phyloP scores from a whole-genome alignment of 1,140 invertebrate species.

The Agrilus planipennis region DNA sequence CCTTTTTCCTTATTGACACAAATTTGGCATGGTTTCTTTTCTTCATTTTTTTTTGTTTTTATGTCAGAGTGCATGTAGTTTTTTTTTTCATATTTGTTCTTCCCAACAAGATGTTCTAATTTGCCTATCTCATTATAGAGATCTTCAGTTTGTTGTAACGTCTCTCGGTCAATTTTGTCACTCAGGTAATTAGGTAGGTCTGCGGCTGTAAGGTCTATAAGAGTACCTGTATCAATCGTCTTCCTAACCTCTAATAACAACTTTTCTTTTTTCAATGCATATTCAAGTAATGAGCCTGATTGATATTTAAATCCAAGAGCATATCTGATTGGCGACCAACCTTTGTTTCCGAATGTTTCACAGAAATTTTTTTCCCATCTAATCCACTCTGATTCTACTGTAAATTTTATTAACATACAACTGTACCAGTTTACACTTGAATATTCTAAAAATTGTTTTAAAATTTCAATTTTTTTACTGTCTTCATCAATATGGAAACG shows the following conservation, averaged over 20 bases:
- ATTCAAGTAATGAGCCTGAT: conserved; percentile 27
- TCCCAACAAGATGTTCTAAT: conserved; percentile 21
- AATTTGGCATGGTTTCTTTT: conserved; percentile 6
- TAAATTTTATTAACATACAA: conserved; percentile 24
- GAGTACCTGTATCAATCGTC: conserved; percentile 19
- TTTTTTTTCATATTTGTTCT: conserved; percentile 16
- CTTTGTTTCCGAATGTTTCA: conserved; percentile 25
- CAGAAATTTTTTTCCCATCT: no score
- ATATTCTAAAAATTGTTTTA: conserved; percentile 23
- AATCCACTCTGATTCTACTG: conserved; percentile 22
- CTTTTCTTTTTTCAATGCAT: conserved; percentile 28
- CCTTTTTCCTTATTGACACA: not conserved
- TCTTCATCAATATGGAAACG: no score
- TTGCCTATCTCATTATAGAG: conserved; percentile 20
- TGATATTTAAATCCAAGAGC: conserved; percentile 24
- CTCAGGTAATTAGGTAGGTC: conserved; percentile 22
- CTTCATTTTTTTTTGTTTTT: conserved; percentile 16
- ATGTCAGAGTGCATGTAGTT: conserved; percentile 19
- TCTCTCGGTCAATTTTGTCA: conserved; percentile 20
- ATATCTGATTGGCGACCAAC: conserved; percentile 25
- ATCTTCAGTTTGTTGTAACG: conserved; percentile 12
- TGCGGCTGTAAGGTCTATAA: conserved; percentile 20
- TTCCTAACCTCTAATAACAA: conserved; percentile 23
- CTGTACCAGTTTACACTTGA: conserved; percentile 26
- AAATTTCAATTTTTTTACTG: conserved; percentile 23